phyloP scores from a whole-genome alignment of 1,140 invertebrate genomes.

The Battus philenor region DNA sequence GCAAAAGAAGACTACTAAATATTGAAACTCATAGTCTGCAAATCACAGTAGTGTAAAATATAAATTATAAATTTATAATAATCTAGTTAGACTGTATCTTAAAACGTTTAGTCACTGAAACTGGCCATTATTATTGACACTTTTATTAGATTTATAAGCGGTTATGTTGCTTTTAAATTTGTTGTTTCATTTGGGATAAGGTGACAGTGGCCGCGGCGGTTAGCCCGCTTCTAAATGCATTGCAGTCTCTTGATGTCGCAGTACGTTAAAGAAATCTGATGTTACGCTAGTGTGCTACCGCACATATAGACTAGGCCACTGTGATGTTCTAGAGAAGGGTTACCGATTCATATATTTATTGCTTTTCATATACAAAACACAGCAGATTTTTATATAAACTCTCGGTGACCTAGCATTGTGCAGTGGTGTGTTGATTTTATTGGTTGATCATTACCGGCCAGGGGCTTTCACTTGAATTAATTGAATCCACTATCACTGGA shows the following conservation, averaged over 20 bases:
- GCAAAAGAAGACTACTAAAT: too few relatives aligned
- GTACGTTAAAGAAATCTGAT: constrained; percentile 69
- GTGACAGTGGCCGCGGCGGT: constrained; percentile 65
- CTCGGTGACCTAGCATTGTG: constrained; percentile 49
- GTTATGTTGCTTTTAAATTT: too few relatives aligned
- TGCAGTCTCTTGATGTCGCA: constrained; percentile 73
- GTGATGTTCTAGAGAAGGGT: constrained; percentile 43
- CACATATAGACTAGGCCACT: constrained; percentile 63
- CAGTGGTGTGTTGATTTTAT: constrained; percentile 47
- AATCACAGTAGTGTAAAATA: too few relatives aligned
- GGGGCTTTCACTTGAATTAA: constrained; percentile 13
- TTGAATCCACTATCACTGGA: constrained; percentile 16
- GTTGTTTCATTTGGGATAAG: constrained; percentile 70
- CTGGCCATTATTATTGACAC: too few relatives aligned
- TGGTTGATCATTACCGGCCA: constrained; percentile 18
- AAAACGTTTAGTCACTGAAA: too few relatives aligned
- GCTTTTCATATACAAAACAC: not conserved
- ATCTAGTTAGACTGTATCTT: too few relatives aligned
- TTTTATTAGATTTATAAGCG: too few relatives aligned
- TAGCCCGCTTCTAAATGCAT: constrained; percentile 71
- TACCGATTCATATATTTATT: constrained; percentile 50
- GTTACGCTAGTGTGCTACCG: constrained; percentile 75
- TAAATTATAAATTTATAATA: too few relatives aligned
- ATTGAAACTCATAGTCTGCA: too few relatives aligned
- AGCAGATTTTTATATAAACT: constrained; percentile 28